Base-by-base conservation (phyloP, 2,888 invertebrate species). In the Melikaiella ostensackeni region DNA sequence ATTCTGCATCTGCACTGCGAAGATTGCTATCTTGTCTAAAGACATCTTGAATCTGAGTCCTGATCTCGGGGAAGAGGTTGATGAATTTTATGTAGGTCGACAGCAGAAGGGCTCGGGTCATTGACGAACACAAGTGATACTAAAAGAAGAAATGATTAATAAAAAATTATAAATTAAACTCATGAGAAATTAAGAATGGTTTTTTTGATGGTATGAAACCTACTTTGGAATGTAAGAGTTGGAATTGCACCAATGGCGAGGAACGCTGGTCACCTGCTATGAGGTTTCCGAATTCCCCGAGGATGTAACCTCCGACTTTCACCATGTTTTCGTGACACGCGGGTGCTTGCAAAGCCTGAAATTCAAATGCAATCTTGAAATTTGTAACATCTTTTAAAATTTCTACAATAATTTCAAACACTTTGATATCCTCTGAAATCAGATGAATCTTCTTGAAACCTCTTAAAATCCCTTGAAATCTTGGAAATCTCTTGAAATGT, bases 291-390 rank as follows among this genome's bases (percentile, higher is more conserved):
- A 99, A 99, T 92, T 99, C 99, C 81, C 99, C 99, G 80, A 99
- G 94, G 87, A 99, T 99, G 89, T 99, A 99, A 75, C 99, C 99
- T 80, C 99, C 99, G 76, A 99, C 99, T 94, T 99, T 99, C 1
- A 99, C 99, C 99, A 99, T 99, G 92, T 99, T 99, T 92, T 99
- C 99, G 92, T 99, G 99, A 89, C 99, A 99, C 35, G 99, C 99
- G 27, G 99, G 99, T 46, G 99, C 99, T 93, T 99, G 99, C 75
- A 99, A 93, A 77, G 98, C 98, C 94, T 95, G 74, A 82, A 77
- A 79, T 62, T 59, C 9, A 33, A 30, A 21, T 27, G 8, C 4
- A 30, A 30, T 30, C 30, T 30, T 30, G 2, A 30, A 30, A 30
- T 30, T 30, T 30, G 30, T 30, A 30, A n/a, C 4, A 30, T 30